These are phyloP conservation scores for Sesamia nonagrioides DNA, from an alignment of 1,140 invertebrate genomes.

Conservation along the genomic window DNA sequence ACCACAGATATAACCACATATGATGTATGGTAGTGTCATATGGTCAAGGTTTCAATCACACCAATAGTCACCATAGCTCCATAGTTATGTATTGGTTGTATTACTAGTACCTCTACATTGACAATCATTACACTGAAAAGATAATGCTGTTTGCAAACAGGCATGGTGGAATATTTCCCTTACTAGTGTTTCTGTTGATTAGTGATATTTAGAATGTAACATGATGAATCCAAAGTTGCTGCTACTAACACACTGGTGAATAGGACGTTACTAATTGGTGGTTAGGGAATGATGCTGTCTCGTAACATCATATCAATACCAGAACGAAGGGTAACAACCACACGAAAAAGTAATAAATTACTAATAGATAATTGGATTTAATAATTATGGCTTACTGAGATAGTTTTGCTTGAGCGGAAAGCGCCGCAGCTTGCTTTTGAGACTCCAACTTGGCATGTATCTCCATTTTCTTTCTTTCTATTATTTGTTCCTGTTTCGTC, in stretches of 20 bases:
- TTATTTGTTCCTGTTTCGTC: constrained; percentile 93
- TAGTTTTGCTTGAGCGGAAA: constrained; percentile 80
- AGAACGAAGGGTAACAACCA: neutral
- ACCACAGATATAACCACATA: too few species aligned
- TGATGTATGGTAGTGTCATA: too few species aligned
- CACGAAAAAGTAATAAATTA: constrained; percentile 23
- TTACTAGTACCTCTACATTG: too few species aligned
- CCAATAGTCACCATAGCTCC: too few species aligned
- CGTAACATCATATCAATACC: neutral
- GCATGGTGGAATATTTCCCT: too few species aligned
- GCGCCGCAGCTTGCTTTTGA: constrained; percentile 83
- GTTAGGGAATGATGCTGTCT: neutral
- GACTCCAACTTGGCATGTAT: constrained; percentile 84
- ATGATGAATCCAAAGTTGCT: too few species aligned
- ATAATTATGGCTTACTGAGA: constrained; percentile 67
- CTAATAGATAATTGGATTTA: neutral
- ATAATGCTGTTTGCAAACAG: too few species aligned
- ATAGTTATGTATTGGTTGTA: too few species aligned
- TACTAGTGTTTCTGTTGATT: too few species aligned
- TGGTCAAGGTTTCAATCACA: too few species aligned
- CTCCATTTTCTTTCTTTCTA: constrained; percentile 92
- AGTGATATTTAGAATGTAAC: too few species aligned
- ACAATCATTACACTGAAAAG: too few species aligned
- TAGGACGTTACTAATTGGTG: neutral
- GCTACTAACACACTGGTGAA: neutral